A percentile compares a stretch with the other conserved stretches of the same genome.
phyloP scores from a whole-genome alignment of 2,797 vertebrate species.

The Catamblyrhynchus diadema region DNA sequence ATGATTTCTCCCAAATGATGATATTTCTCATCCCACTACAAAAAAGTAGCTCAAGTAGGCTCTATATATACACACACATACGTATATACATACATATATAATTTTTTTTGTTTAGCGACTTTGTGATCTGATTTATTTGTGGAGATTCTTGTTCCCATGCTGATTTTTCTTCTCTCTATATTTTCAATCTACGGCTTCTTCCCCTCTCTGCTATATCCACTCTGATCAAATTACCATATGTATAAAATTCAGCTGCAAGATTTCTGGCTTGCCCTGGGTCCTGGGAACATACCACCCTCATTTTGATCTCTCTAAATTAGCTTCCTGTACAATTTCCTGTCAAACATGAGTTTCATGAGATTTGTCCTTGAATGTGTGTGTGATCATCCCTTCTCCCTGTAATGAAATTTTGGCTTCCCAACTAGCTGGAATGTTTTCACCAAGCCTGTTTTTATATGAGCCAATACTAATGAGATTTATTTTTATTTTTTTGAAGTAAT shows the following conservation, averaged over 20 bases:
- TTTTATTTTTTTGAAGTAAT: slow-evolving; percentile 23
- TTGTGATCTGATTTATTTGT: background rate
- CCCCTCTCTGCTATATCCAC: background rate
- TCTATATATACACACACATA: too few relatives aligned
- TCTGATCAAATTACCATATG: slow-evolving; percentile 58
- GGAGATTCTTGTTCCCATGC: background rate
- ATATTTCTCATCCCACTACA: background rate
- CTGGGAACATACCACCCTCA: slow-evolving; percentile 74
- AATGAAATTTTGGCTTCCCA: slow-evolving; percentile 28
- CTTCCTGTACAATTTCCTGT: slow-evolving; percentile 75
- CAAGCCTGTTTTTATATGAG: slow-evolving; percentile 15
- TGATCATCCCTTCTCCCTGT: slow-evolving; percentile 31
- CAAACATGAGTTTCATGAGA: slow-evolving; percentile 69
- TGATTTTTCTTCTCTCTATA: background rate
- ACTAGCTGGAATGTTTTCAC: slow-evolving; percentile 51
- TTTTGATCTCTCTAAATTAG: slow-evolving; percentile 73
- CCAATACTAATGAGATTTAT: background rate
- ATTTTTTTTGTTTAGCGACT: background rate
- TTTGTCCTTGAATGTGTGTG: slow-evolving; percentile 60
- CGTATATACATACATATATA: too few relatives aligned
- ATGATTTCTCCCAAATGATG: background rate
- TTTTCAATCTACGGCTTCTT: slow-evolving; percentile 1
- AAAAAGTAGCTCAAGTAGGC: background rate
- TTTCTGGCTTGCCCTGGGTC: slow-evolving; percentile 63
- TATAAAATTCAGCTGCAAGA: slow-evolving; percentile 64